phyloP scores from a whole-genome alignment of 2,113 vertebrate species.

The Chloroceryle aenea region DNA sequence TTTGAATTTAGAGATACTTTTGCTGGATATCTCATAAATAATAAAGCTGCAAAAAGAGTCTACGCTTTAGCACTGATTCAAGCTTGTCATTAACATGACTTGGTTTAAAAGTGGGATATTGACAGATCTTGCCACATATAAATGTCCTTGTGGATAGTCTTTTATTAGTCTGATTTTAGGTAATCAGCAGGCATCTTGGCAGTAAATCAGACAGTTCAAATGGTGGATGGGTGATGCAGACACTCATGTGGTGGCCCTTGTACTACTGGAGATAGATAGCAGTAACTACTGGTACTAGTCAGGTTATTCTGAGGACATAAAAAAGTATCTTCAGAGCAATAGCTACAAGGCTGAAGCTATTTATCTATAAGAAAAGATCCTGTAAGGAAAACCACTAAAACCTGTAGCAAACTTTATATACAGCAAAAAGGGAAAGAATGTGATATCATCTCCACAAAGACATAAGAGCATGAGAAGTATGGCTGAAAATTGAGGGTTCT shows the following conservation, averaged over 20 bases:
- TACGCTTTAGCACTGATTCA: not conserved
- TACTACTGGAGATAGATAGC: not conserved
- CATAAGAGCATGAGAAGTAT: constrained; percentile 3
- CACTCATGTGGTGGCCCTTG: not conserved
- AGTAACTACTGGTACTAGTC: not conserved
- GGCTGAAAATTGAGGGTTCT: constrained; percentile 38
- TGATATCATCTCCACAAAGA: not conserved
- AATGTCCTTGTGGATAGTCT: not conserved
- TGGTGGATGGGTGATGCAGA: not conserved
- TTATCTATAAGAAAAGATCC: not conserved
- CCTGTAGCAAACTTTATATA: not conserved
- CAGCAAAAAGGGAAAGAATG: not conserved
- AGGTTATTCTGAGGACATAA: not conserved
- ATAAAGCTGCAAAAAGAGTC: not conserved
- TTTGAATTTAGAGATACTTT: not conserved
- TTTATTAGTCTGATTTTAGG: fast-evolving
- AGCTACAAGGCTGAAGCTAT: not conserved
- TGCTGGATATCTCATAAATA: not conserved
- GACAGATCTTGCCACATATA: not conserved
- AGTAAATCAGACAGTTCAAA: not conserved
- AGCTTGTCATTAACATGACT: not conserved
- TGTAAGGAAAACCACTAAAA: constrained; percentile 5
- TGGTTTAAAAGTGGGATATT: not conserved
- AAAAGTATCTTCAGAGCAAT: not conserved
- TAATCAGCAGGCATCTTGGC: not conserved